Conservation (phyloP, 2,113 vertebrate species). For the Dicrurus megarhynchus region DNA sequence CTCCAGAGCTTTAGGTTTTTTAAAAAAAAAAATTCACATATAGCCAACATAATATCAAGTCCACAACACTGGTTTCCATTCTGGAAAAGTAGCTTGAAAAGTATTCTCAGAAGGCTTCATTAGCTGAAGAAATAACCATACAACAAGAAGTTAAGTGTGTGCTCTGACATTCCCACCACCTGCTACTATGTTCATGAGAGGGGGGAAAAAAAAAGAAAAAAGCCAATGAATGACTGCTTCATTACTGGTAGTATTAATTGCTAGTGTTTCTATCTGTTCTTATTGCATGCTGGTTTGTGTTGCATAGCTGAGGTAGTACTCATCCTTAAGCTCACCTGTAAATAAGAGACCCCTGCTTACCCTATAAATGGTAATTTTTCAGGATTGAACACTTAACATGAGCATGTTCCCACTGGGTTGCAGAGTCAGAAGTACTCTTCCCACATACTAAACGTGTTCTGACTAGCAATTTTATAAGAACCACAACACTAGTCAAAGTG, state of each 20-base stretch:
- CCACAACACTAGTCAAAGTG: neutral
- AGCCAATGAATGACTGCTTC: neutral
- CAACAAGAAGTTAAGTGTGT: neutral
- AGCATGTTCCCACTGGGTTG: neutral
- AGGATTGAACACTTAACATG: neutral
- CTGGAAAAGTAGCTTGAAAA: constrained; percentile 23
- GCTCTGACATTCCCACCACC: constrained; percentile 18
- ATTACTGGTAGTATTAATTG: neutral
- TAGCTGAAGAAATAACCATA: constrained; percentile 35
- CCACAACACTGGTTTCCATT: neutral
- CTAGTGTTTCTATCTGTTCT: neutral
- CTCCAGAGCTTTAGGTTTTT: neutral
- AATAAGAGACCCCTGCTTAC: neutral
- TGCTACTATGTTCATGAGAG: neutral
- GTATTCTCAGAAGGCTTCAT: constrained; percentile 59
- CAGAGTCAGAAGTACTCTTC: neutral
- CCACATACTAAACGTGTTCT: neutral
- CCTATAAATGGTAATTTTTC: neutral
- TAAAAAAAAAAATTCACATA: neutral
- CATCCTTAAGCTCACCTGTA: neutral
- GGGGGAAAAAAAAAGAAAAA: accelerated
- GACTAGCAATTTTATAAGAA: neutral
- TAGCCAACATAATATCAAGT: neutral
- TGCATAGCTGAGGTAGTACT: neutral
- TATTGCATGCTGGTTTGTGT: neutral